Percentiles rank a stretch among this genome's conserved stretches.
Evolutionary conservation across 2,797 vertebrate genomes (phyloP).

Genomic region (Loriculus beryllinus): DNA sequence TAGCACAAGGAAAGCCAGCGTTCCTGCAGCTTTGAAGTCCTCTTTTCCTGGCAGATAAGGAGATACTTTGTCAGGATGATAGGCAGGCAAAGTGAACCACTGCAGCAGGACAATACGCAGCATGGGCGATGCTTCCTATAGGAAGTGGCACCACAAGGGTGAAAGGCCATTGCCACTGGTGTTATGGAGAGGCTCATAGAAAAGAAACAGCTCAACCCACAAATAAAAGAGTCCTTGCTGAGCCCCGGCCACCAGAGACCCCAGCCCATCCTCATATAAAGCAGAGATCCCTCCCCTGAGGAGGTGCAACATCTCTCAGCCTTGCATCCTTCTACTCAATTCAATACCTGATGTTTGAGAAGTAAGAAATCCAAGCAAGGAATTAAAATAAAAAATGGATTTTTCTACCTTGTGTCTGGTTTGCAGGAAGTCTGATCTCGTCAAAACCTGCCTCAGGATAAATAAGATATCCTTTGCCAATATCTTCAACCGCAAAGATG

Average conservation of each 20-base stretch:
- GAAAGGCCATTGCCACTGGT: neutral
- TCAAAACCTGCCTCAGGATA: neutral
- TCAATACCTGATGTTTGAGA: neutral
- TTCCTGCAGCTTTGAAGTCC: neutral
- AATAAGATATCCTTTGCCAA: neutral
- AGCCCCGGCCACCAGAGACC: neutral
- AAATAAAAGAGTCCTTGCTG: neutral
- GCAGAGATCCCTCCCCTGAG: neutral
- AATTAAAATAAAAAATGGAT: neutral
- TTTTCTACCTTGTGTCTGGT: neutral
- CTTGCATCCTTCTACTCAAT: neutral
- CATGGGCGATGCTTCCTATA: fast-evolving
- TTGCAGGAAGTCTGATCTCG: neutral
- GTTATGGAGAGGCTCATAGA: neutral
- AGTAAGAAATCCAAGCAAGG: neutral
- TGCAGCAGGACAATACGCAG: fast-evolving
- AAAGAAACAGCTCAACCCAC: neutral
- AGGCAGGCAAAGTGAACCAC: neutral
- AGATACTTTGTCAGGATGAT: neutral
- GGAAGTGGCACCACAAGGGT: fast-evolving
- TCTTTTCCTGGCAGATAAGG: neutral
- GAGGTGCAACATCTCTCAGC: neutral
- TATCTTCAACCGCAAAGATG: neutral
- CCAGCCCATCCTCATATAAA: neutral
- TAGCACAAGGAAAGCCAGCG: neutral